Evolutionary conservation across 1,140 invertebrate genomes (phyloP).

Genomic region (Rhagoletis zephyria): DNA sequence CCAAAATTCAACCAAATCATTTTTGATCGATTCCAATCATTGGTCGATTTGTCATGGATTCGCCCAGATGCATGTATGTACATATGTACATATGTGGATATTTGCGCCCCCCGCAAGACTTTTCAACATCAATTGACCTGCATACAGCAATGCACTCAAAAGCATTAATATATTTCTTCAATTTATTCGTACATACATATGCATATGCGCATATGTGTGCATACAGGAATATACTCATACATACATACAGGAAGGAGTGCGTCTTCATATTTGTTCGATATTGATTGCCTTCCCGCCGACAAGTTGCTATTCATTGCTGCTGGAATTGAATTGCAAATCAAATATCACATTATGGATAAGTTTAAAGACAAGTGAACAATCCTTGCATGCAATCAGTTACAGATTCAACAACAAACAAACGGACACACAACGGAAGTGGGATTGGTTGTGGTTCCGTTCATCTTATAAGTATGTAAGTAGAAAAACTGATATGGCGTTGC

Average conservation of each 20-base stretch:
- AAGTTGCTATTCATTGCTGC: background rate
- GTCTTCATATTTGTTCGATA: background rate
- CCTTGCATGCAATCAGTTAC: conserved; percentile 17
- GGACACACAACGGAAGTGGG: background rate
- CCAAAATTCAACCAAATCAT: too few species aligned
- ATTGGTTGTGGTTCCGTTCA: background rate
- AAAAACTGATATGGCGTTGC: background rate
- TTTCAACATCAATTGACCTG: background rate
- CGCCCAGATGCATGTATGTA: background rate
- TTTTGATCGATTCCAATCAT: too few species aligned
- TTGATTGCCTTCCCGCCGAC: background rate
- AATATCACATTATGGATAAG: conserved; percentile 37
- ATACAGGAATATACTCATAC: background rate
- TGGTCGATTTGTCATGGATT: too few species aligned
- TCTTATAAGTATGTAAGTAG: background rate
- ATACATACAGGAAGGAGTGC: background rate
- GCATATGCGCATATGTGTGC: background rate
- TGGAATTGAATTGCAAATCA: conserved; percentile 39
- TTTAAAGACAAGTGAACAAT: background rate
- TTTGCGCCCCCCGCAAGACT: background rate
- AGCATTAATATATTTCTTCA: background rate
- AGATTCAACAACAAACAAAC: conserved; percentile 31
- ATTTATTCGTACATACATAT: background rate
- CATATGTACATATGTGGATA: background rate
- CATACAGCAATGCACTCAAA: conserved; percentile 6